These are phyloP conservation scores for Hypselothyrea guttata DNA, from an alignment of 2,888 invertebrate genomes.

Conservation along the genomic window DNA sequence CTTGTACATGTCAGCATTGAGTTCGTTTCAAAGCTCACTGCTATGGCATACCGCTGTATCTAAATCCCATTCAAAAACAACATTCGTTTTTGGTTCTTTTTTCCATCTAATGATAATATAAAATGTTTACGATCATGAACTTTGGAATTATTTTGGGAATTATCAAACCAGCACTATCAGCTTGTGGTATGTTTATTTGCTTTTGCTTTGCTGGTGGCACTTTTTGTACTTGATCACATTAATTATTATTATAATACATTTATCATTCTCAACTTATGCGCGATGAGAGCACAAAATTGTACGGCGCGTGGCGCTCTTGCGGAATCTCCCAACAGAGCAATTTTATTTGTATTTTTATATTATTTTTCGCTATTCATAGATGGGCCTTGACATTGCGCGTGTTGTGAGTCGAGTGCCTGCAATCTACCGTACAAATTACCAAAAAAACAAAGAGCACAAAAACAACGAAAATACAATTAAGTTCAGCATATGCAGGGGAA, in stretches of 20 bases:
- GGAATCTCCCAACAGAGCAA: conserved; percentile 5
- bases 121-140: background rate
- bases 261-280: conserved; percentile 4
- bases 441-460: conserved; percentile 2
- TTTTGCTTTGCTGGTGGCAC: conserved; percentile 1
- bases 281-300: conserved; percentile 8
- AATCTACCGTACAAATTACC: conserved; percentile 20
- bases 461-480: conserved; percentile 15
- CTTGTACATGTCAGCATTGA: background rate
- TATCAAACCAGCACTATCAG: conserved; percentile 3
- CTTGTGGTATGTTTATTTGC: conserved; percentile 1
- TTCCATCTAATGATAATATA: no score
- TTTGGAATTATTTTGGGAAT: no score
- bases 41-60: no score
- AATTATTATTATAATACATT: background rate
- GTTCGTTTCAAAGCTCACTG: conserved; percentile 7
- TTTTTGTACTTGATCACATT: conserved; percentile 11
- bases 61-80: no score
- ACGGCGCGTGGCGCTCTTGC: conserved; percentile 33
- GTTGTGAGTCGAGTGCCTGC: conserved; percentile 26
- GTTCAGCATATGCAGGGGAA: conserved; percentile 18
- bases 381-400: conserved; percentile 45
- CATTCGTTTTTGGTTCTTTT: no score
- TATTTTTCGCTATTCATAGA: conserved; percentile 13
- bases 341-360: no score